A percentile compares a stretch with the other conserved stretches of the same genome.
phyloP scores from a whole-genome alignment of 1,140 invertebrate genomes.

The Bombus cullumanus region DNA sequence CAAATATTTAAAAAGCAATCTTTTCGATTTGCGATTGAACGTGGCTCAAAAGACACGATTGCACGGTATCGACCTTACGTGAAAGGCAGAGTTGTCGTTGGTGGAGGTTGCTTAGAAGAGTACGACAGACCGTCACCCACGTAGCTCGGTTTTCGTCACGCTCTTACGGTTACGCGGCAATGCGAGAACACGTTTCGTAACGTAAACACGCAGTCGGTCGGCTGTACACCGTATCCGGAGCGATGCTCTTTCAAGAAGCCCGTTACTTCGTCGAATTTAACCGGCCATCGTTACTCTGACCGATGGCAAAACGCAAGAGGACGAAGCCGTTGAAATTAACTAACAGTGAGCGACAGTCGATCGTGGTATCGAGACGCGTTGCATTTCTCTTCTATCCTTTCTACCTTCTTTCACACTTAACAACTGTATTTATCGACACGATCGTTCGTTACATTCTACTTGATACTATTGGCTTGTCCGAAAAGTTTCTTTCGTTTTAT shows the following conservation, averaged over 20 bases:
- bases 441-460: too few species aligned
- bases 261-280: slow-evolving; percentile 54
- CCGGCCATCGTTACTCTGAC: neutral
- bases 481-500: too few species aligned
- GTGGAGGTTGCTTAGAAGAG: slow-evolving; percentile 14
- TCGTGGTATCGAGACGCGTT: neutral
- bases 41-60: neutral
- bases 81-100: slow-evolving; percentile 20
- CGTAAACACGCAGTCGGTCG: slow-evolving; percentile 49
- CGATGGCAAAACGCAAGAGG: slow-evolving; percentile 31
- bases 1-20: neutral
- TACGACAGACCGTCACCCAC: slow-evolving; percentile 42
- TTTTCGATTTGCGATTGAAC: neutral
- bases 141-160: slow-evolving; percentile 64
- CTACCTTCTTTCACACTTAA: neutral
- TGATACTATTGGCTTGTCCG: too few species aligned
- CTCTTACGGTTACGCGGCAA: slow-evolving; percentile 65
- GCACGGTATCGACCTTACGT: neutral
- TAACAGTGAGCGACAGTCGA: too few species aligned
- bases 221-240: slow-evolving; percentile 36
- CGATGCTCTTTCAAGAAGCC: slow-evolving; percentile 47
- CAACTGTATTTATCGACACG: neutral
- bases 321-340: slow-evolving; percentile 50
- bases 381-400: neutral
- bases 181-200: slow-evolving; percentile 65